A percentile compares a stretch with the other conserved stretches of the same genome.
Evolutionary conservation across 2,888 invertebrate species (phyloP).

Genomic region (Latrodectus elegans): DNA sequence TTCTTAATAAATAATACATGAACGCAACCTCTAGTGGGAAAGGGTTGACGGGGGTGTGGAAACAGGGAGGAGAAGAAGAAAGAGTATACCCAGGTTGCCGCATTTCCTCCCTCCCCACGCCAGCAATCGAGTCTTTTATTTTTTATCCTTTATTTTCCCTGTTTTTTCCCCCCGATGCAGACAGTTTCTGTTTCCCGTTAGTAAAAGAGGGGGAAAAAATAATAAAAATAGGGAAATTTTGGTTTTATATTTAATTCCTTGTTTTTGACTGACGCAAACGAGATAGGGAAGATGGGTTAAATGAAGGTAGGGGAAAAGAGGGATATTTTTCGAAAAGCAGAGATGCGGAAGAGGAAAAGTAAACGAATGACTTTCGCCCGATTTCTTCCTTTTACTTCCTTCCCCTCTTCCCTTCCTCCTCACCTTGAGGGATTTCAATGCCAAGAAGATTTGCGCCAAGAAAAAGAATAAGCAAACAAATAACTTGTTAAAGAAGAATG

Average conservation of each 20-base stretch:
- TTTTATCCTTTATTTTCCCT: background rate
- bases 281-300: slow-evolving; percentile 5
- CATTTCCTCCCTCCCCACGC: background rate
- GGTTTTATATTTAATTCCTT: background rate
- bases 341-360: slow-evolving; percentile 6
- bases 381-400: background rate
- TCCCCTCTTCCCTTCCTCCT: background rate
- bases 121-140: background rate
- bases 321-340: background rate
- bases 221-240: background rate
- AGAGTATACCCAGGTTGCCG: background rate
- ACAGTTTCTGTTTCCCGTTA: background rate
- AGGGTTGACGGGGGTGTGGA: slow-evolving; percentile 1
- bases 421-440: too few relatives aligned
- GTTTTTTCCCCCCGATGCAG: too few relatives aligned
- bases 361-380: slow-evolving; percentile 7
- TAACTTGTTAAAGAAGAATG: too few relatives aligned
- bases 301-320: background rate
- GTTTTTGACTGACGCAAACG: background rate
- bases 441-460: too few relatives aligned
- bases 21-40: background rate
- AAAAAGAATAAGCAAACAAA: too few relatives aligned
- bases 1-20: slow-evolving; percentile 37
- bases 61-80: background rate
- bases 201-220: background rate